Percentiles rank a stretch among this genome's conserved stretches.
Conservation (phyloP, 2,797 vertebrate species). For the Hyperoplus immaculatus region DNA sequence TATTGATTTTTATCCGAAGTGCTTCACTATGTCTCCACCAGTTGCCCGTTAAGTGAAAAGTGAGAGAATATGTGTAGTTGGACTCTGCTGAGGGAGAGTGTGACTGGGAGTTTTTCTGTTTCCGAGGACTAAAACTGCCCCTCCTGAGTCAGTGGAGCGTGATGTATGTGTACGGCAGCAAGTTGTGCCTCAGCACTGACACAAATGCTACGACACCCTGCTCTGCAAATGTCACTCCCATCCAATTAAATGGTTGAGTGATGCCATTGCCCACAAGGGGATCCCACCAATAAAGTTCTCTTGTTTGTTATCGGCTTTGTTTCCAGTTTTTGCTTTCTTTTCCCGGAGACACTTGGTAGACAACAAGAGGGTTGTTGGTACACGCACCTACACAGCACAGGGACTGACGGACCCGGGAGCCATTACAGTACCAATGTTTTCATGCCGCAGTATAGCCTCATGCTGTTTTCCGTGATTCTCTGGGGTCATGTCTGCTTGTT, state of each 20-base stretch:
- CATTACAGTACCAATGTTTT: constrained; percentile 35
- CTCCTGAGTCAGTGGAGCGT: constrained; percentile 66
- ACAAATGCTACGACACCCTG: constrained; percentile 74
- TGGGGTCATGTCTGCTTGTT: constrained; percentile 69
- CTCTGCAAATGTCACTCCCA: constrained; percentile 81
- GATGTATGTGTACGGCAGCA: constrained; percentile 62
- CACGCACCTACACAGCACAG: constrained; percentile 25
- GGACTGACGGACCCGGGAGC: constrained; percentile 41
- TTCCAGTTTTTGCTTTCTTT: constrained; percentile 42
- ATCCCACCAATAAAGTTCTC: constrained; percentile 69
- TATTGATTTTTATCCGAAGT: constrained; percentile 74
- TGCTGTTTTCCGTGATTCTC: constrained; percentile 50
- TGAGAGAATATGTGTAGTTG: constrained; percentile 42
- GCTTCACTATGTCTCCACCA: constrained; percentile 59
- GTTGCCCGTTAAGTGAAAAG: constrained; percentile 73
- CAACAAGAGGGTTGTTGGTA: constrained; percentile 17
- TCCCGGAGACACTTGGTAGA: constrained; percentile 40
- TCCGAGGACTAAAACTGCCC: constrained; percentile 39
- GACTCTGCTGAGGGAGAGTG: constrained; percentile 44
- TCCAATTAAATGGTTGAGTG: constrained; percentile 82
- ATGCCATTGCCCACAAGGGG: constrained; percentile 67
- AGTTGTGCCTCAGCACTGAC: constrained; percentile 66
- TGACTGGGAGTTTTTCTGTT: constrained; percentile 55
- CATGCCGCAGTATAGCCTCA: constrained; percentile 31
- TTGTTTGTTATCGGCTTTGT: constrained; percentile 65